These are phyloP conservation scores for Poeciliopsis paucimaculata DNA, from an alignment of 2,797 vertebrate genomes.

Conservation along the genomic window DNA sequence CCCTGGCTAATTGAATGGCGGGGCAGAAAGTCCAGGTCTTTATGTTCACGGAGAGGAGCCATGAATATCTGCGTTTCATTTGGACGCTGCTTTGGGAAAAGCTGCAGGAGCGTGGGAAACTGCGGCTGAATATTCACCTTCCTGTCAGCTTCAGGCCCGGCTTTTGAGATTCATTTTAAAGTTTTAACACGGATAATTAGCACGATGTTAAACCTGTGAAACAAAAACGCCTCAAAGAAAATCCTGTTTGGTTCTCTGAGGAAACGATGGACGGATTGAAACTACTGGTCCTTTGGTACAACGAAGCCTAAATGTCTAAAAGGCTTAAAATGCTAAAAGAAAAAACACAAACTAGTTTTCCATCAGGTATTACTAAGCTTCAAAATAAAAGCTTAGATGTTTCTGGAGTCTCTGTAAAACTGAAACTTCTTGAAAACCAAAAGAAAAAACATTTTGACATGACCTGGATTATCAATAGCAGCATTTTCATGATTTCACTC, in stretches of 20 bases:
- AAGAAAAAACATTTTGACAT: background rate
- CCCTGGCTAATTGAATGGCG: constrained; percentile 74
- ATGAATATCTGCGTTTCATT: constrained; percentile 78
- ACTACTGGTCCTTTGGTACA: too few species aligned
- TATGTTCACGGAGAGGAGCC: constrained; percentile 62
- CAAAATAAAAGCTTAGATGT: background rate
- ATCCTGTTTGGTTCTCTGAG: too few species aligned
- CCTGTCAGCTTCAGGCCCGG: background rate
- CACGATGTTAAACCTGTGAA: too few species aligned
- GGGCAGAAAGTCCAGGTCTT: constrained; percentile 70
- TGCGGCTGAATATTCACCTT: constrained; percentile 56
- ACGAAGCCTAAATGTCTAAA: too few species aligned
- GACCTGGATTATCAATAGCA: background rate
- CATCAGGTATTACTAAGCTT: background rate
- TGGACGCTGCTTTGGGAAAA: constrained; percentile 56
- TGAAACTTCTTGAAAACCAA: background rate
- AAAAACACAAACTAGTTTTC: background rate
- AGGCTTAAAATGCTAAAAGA: background rate
- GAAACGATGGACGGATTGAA: background rate
- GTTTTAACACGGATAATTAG: background rate
- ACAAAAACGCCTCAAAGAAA: too few species aligned
- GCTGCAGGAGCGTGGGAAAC: constrained; percentile 67
- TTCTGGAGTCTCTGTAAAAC: background rate
- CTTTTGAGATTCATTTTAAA: background rate
- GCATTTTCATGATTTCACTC: background rate